Percentiles rank a stretch among this genome's conserved stretches.
Conservation (phyloP, 2,113 vertebrate genomes). For the Pteronura brasiliensis region DNA sequence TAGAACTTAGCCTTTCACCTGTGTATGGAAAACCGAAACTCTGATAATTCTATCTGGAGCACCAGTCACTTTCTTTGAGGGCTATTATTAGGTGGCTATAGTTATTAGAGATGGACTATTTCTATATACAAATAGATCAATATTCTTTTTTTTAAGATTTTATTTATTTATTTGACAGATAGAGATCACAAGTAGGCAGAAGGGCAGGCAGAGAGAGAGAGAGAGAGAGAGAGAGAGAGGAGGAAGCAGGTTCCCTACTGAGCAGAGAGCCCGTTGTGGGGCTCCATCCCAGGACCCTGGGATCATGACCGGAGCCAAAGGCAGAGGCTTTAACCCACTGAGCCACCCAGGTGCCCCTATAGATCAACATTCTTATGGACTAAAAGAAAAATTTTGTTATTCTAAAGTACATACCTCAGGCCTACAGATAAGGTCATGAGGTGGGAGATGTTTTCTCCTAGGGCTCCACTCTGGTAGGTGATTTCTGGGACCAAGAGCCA, state of each 20-base stretch:
- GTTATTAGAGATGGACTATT: background rate
- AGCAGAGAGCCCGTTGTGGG: no score
- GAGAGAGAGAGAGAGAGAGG: no score
- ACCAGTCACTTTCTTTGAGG: background rate
- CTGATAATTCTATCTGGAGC: background rate
- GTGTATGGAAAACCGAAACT: background rate
- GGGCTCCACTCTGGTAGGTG: background rate
- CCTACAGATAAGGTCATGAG: background rate
- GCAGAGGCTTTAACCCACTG: no score
- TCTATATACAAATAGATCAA: background rate
- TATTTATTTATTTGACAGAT: no score
- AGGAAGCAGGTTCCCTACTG: no score
- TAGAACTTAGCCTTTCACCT: background rate
- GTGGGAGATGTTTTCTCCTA: background rate
- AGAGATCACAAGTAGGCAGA: no score
- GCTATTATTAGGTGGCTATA: background rate
- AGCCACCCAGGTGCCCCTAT: no score
- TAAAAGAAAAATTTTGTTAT: background rate
- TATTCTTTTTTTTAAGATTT: no score
- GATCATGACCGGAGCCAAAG: no score
- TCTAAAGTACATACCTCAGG: background rate
- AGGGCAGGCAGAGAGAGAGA: no score
- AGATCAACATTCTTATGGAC: background rate
- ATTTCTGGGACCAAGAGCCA: background rate
- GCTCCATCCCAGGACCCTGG: no score